phyloP scores from a whole-genome alignment of 2,888 invertebrate genomes.

The Margaritifera margaritifera region DNA sequence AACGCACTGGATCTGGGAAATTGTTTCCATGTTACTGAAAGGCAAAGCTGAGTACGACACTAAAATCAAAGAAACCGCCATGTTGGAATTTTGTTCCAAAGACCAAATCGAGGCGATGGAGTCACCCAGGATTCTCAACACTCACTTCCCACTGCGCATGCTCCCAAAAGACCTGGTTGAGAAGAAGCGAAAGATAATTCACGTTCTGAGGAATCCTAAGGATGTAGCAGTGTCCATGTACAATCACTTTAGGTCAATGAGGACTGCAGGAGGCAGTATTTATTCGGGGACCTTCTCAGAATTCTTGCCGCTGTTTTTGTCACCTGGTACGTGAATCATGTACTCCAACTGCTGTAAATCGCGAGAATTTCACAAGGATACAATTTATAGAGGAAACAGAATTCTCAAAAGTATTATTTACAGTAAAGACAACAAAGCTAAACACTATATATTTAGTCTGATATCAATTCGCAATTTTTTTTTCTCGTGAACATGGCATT shows the following conservation, averaged over 20 bases:
- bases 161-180: slow-evolving; percentile 13
- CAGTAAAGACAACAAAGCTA: too few relatives aligned
- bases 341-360: too few relatives aligned
- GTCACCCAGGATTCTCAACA: slow-evolving; percentile 10
- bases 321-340: too few relatives aligned
- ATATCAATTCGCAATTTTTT: too few relatives aligned
- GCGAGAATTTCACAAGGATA: too few relatives aligned
- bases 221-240: slow-evolving; percentile 10
- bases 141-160: slow-evolving; percentile 4
- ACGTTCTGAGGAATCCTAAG: slow-evolving; percentile 17
- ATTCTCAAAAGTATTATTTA: too few relatives aligned
- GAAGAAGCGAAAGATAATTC: slow-evolving; percentile 7
- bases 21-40: slow-evolving; percentile 9
- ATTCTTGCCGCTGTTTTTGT: background rate
- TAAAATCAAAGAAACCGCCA: slow-evolving; percentile 1
- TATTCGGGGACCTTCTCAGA: background rate
- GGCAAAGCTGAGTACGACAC: slow-evolving; percentile 10
- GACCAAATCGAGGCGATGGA: slow-evolving; percentile 7
- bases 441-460: too few relatives aligned
- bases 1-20: slow-evolving; percentile 18
- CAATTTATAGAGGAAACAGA: too few relatives aligned
- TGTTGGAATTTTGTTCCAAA: slow-evolving; percentile 11
- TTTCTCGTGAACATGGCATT: too few relatives aligned
- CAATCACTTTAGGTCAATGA: background rate
- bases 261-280: background rate